phyloP scores from a whole-genome alignment of 2,113 vertebrate species.

The Microcebus jonahi region DNA sequence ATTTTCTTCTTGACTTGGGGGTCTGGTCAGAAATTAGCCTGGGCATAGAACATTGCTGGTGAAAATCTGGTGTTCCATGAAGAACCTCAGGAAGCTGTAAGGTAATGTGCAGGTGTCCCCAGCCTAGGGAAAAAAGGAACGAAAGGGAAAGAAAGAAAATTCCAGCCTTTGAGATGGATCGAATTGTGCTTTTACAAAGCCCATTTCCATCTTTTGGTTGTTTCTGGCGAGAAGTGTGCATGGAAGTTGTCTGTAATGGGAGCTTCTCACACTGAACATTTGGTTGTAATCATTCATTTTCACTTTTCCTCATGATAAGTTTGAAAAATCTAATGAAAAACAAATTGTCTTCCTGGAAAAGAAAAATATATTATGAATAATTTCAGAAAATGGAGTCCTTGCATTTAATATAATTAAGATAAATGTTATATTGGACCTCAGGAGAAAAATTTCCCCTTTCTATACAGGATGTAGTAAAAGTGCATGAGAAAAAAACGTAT shows the following conservation, averaged over 20 bases:
- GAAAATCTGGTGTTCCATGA: not conserved
- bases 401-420: not conserved
- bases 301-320: not conserved
- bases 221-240: not conserved
- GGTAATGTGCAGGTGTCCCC: not conserved
- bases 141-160: not conserved
- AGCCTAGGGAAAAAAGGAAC: not conserved
- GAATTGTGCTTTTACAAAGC: not conserved
- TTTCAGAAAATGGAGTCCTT: not conserved
- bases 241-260: not conserved
- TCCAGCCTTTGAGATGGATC: not conserved
- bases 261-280: not conserved
- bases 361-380: not conserved
- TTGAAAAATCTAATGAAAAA: not conserved
- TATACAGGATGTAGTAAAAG: not conserved
- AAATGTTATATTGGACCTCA: not conserved
- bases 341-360: constrained; percentile 12
- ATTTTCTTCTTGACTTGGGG: not conserved
- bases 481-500: not conserved
- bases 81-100: not conserved
- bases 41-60: not conserved
- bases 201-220: not conserved
- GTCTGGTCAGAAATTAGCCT: not conserved
- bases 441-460: not conserved
- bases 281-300: not conserved